Percentiles rank a stretch among this genome's conserved stretches.
Evolutionary conservation across 1,140 invertebrate genomes (phyloP).

Genomic region (Ceratosolen solmsi): DNA sequence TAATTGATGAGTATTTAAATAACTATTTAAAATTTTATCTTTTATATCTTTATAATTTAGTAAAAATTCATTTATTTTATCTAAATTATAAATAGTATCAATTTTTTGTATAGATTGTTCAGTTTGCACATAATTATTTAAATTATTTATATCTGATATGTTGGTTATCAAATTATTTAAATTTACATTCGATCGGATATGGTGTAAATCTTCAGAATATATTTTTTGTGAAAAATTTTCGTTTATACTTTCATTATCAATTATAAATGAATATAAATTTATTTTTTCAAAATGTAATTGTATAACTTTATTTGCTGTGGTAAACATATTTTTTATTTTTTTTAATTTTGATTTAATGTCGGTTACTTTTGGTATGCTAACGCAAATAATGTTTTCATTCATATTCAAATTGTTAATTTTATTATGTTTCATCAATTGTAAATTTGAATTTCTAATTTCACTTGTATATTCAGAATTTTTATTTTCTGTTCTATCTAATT

Average conservation of each 20-base stretch:
- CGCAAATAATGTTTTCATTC: not conserved
- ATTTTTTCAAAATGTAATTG: not conserved
- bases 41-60: slow-evolving; percentile 5
- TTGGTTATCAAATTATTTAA: not conserved
- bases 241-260: not conserved
- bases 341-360: not conserved
- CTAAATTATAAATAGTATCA: not conserved
- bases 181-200: not conserved
- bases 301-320: not conserved
- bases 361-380: not conserved
- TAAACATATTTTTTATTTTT: not conserved
- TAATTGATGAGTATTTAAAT: not conserved
- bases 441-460: not conserved
- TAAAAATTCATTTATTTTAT: not conserved
- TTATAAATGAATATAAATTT: not conserved
- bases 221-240: not conserved
- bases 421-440: not conserved
- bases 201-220: not conserved
- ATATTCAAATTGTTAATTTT: not conserved
- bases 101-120: not conserved
- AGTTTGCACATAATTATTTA: not conserved
- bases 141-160: not conserved
- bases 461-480: too few relatives aligned
- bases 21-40: not conserved
- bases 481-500: too few relatives aligned